Percentiles rank a stretch among this genome's conserved stretches.
Evolutionary conservation across 2,888 invertebrate species (phyloP).

Genomic region (Saturnia pavonia): DNA sequence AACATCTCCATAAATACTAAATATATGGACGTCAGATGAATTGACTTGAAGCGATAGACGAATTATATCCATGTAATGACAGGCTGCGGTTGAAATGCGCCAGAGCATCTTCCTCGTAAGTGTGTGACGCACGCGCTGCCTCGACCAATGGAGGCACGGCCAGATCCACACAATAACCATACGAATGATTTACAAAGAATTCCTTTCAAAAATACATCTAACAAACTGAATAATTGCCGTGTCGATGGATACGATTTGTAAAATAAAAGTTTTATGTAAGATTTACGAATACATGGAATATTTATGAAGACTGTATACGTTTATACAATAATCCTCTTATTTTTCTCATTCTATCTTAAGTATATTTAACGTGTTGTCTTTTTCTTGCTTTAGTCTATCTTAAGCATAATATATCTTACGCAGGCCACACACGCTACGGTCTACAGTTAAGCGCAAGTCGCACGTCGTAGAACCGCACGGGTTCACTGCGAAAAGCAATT

Average conservation of each 20-base stretch:
- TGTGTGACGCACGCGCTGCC: constrained; percentile 29
- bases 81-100: constrained; percentile 13
- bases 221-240: constrained; percentile 10
- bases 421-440: too few relatives aligned
- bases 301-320: not conserved
- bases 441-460: too few relatives aligned
- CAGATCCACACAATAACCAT: too few relatives aligned
- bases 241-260: constrained; percentile 24
- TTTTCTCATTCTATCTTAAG: not conserved
- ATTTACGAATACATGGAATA: not conserved
- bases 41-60: not conserved
- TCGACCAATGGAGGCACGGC: constrained; percentile 26
- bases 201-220: constrained; percentile 14
- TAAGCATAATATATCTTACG: too few relatives aligned
- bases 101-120: constrained; percentile 21
- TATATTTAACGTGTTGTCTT: too few relatives aligned
- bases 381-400: too few relatives aligned
- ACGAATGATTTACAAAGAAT: constrained; percentile 12
- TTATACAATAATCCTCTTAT: too few relatives aligned
- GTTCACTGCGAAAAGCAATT: too few relatives aligned
- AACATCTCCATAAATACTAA: not conserved
- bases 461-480: too few relatives aligned
- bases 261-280: constrained; percentile 8
- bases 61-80: not conserved
- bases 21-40: constrained; percentile 1